phyloP scores from a whole-genome alignment of 1,140 invertebrate species.

The Probaryconus sp. region DNA sequence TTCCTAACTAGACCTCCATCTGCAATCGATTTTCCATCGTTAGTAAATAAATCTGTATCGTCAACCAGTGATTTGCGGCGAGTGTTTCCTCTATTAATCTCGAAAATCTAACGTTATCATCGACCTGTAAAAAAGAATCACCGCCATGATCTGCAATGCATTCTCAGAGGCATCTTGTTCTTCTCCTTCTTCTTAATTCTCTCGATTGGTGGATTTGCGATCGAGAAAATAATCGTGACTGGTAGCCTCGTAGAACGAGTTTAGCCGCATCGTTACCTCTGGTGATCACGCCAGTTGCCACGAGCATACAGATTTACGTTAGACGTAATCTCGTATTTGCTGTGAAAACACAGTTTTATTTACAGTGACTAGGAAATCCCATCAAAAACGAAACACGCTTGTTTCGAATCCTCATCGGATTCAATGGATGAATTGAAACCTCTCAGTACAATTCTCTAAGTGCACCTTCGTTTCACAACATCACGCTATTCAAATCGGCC shows the following conservation, averaged over 20 bases:
- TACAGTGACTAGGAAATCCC: constrained; percentile 22
- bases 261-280: constrained; percentile 54
- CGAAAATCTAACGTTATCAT: no score
- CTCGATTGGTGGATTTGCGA: constrained; percentile 22
- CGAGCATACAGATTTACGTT: constrained; percentile 33
- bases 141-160: constrained; percentile 23
- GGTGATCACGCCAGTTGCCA: constrained; percentile 60
- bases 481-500: background rate
- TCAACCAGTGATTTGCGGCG: background rate
- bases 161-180: constrained; percentile 33
- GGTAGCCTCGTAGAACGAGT: constrained; percentile 51
- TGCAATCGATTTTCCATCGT: no score
- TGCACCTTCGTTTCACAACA: constrained; percentile 31
- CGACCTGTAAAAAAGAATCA: no score
- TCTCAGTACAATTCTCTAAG: no score
- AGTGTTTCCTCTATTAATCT: background rate
- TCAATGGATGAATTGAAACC: no score
- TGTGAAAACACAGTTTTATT: constrained; percentile 37
- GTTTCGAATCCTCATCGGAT: background rate
- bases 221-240: constrained; percentile 58
- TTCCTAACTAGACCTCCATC: no score
- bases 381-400: constrained; percentile 11
- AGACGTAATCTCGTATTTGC: constrained; percentile 39
- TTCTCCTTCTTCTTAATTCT: no score
- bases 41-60: no score